Evolutionary conservation across 2,113 vertebrate genomes (phyloP).

Genomic region (Camelus bactrianus): DNA sequence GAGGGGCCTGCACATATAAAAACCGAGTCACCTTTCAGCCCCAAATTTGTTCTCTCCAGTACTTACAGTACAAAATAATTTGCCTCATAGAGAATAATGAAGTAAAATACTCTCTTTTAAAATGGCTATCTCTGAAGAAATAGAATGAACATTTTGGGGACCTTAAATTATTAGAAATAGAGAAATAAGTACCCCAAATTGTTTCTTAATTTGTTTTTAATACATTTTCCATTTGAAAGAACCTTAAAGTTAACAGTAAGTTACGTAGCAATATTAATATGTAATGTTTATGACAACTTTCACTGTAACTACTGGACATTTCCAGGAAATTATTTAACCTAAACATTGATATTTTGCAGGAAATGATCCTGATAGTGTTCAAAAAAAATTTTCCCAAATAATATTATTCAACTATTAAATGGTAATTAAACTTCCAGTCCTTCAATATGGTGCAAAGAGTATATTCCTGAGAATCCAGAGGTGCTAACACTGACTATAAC

Average conservation of each 20-base stretch:
- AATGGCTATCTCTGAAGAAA: slow-evolving; percentile 36
- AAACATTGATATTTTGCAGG: slow-evolving; percentile 31
- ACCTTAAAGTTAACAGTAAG: neutral
- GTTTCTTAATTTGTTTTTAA: slow-evolving; percentile 23
- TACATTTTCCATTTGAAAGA: neutral
- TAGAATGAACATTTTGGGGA: neutral
- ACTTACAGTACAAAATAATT: neutral
- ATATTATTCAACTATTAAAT: slow-evolving; percentile 29
- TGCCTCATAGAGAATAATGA: neutral
- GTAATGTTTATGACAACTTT: neutral
- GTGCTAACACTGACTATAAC: neutral
- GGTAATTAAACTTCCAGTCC: slow-evolving; percentile 8
- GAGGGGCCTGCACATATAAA: neutral
- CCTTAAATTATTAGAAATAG: neutral
- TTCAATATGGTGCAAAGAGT: neutral
- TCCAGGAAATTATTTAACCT: neutral
- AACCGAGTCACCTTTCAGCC: neutral
- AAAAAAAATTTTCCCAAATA: neutral
- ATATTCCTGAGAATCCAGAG: neutral
- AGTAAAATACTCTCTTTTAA: slow-evolving; percentile 24
- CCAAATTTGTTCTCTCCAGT: neutral
- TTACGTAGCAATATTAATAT: slow-evolving; percentile 1
- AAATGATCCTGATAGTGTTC: neutral
- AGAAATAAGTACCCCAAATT: slow-evolving; percentile 6
- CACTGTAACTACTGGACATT: neutral